Conservation (phyloP, 2,797 vertebrate genomes). For the Caiman crocodilus region DNA sequence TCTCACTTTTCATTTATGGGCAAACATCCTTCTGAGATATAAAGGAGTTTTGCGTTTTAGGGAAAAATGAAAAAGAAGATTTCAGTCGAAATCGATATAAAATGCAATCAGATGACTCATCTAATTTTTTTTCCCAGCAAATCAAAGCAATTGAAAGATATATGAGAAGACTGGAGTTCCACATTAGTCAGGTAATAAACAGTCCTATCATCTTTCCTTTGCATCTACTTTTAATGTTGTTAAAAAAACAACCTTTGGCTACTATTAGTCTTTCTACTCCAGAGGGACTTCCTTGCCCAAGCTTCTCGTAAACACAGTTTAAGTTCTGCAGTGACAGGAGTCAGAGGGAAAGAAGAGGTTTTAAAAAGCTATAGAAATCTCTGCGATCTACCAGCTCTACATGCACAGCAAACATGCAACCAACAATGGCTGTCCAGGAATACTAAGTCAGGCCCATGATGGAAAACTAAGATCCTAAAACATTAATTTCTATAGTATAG, state of each 20-base stretch:
- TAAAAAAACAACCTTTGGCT: slow-evolving; percentile 31
- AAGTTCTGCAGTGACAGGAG: not conserved
- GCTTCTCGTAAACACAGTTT: not conserved
- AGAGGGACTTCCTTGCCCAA: not conserved
- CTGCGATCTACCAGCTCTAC: fast-evolving
- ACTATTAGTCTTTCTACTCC: not conserved
- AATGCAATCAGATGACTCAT: not conserved
- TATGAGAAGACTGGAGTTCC: slow-evolving; percentile 97
- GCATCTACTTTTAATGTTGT: slow-evolving; percentile 24
- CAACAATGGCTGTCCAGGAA: not conserved
- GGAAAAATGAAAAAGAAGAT: fast-evolving
- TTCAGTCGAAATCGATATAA: not conserved
- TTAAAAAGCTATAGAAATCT: not conserved
- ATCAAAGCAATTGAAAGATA: slow-evolving; percentile 97
- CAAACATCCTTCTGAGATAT: not conserved
- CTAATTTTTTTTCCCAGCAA: slow-evolving; percentile 86
- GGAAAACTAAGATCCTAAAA: not conserved
- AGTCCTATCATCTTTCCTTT: slow-evolving; percentile 35
- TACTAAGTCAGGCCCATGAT: not conserved
- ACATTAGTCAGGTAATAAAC: slow-evolving; percentile 94
- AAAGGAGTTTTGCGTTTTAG: not conserved
- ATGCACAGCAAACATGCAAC: not conserved
- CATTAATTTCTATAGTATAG: not conserved
- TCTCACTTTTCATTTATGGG: not conserved
- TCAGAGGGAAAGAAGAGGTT: not conserved